phyloP scores from a whole-genome alignment of 2,888 invertebrate genomes.

The Zaprionus obscuricornis region DNA sequence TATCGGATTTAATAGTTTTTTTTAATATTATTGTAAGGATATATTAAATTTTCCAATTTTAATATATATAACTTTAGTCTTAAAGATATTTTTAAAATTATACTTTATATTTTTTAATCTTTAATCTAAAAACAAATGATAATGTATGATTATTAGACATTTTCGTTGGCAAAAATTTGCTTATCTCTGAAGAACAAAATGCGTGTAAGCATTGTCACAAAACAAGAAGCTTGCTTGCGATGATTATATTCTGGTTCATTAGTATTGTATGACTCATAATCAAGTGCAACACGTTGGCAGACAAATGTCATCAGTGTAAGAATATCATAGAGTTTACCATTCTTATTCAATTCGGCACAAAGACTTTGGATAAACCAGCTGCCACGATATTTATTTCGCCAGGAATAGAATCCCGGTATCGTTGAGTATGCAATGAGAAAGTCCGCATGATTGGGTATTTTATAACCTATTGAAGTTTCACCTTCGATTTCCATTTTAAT shows the following conservation, averaged over 20 bases:
- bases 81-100: no score
- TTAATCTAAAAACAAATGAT: no score
- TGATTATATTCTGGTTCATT: conserved; percentile 90
- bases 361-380: conserved; percentile 98
- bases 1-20: no score
- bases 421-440: conserved; percentile 96
- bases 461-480: conserved; percentile 86
- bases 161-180: no score
- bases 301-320: conserved; percentile 93
- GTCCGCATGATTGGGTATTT: conserved; percentile 95
- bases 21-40: no score
- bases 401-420: conserved; percentile 95
- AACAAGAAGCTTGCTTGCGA: conserved; percentile 95
- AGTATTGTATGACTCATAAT: conserved; percentile 94
- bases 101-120: no score
- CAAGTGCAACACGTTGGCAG: conserved; percentile 91
- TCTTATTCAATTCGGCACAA: conserved; percentile 89
- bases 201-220: conserved; percentile 95
- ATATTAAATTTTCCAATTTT: no score
- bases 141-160: no score
- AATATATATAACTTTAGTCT: no score
- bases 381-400: conserved; percentile 95
- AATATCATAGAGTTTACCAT: conserved; percentile 89
- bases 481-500: conserved; percentile 88
- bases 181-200: conserved; percentile 87